These are phyloP conservation scores for Acrobasis repandana DNA, from an alignment of 2,888 invertebrate species.

Conservation along the genomic window DNA sequence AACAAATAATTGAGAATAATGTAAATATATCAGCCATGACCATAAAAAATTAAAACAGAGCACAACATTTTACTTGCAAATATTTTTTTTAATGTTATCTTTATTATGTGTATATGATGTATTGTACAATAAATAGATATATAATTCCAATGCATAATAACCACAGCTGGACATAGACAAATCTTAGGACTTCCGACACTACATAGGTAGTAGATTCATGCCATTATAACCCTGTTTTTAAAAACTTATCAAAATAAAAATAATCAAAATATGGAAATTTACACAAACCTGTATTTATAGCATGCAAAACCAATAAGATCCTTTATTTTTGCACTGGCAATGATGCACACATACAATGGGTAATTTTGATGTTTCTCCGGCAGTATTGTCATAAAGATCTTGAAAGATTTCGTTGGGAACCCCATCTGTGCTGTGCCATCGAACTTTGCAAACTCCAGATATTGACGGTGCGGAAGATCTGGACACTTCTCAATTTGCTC, in stretches of 20 bases:
- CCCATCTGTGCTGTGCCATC: slow-evolving; percentile 94
- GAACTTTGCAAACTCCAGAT: slow-evolving; percentile 94
- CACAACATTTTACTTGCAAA: no score
- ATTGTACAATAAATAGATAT: no score
- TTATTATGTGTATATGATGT: no score
- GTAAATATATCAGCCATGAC: no score
- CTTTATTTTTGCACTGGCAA: slow-evolving; percentile 92
- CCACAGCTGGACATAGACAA: no score
- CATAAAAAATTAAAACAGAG: no score
- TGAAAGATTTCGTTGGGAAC: slow-evolving; percentile 90
- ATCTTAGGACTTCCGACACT: no score
- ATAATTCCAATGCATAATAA: no score
- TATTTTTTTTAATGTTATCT: no score
- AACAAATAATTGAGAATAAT: slow-evolving; percentile 1
- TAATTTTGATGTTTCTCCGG: slow-evolving; percentile 91
- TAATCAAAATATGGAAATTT: background rate
- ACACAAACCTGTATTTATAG: slow-evolving; percentile 88
- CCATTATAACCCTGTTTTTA: no score
- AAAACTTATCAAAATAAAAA: no score
- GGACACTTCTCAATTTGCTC: slow-evolving; percentile 90
- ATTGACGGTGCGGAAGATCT: slow-evolving; percentile 91
- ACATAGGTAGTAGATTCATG: no score
- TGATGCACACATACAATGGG: slow-evolving; percentile 91
- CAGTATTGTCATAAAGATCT: slow-evolving; percentile 95
- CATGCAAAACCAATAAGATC: slow-evolving; percentile 97